Percentiles rank a stretch among this genome's conserved stretches.
Conservation (phyloP, 2,797 vertebrate genomes). For the Coracias cyanogaster region DNA sequence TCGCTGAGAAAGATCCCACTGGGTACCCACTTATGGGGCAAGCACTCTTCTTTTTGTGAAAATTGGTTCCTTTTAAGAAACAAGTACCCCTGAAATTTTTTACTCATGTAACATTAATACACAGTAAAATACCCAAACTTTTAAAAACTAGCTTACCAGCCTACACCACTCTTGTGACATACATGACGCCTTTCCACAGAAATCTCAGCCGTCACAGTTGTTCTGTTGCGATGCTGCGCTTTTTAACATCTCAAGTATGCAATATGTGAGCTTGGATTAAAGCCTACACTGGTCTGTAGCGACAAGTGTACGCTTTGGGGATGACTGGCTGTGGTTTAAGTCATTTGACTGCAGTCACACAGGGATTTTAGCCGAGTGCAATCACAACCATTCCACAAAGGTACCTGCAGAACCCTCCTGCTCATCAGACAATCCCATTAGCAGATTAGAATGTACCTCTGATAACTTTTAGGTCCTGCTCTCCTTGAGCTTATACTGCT, state of each 20-base stretch:
- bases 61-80: neutral
- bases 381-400: neutral
- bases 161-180: neutral
- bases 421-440: neutral
- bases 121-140: neutral
- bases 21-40: fast-evolving
- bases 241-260: neutral
- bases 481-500: neutral
- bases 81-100: neutral
- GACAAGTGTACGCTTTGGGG: neutral
- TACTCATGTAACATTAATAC: fast-evolving
- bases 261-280: neutral
- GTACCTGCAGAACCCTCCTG: neutral
- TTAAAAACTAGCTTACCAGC: neutral
- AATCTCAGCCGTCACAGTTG: no score
- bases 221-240: no score
- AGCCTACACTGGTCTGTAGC: fast-evolving
- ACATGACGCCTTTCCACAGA: neutral
- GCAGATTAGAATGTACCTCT: neutral
- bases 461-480: neutral
- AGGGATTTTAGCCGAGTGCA: neutral
- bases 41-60: neutral
- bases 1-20: neutral
- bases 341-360: neutral
- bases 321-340: neutral